Evolutionary conservation across 2,888 invertebrate species (phyloP).

Genomic region (Acanthopleura granulata): DNA sequence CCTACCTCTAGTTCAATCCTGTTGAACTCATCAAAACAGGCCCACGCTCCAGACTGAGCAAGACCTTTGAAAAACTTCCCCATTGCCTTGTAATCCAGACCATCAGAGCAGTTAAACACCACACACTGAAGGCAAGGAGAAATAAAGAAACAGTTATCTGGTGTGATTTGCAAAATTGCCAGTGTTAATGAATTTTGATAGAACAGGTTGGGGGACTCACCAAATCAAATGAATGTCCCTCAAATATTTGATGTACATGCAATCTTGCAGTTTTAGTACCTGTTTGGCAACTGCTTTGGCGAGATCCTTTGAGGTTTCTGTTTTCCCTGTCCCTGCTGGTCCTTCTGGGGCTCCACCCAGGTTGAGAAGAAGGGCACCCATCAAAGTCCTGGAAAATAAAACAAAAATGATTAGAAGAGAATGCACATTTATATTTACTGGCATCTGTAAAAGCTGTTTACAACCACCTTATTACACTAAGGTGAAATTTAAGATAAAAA

Average conservation of each 20-base stretch:
- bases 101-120: conserved; percentile 70
- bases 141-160: neutral
- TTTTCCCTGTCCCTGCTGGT: conserved; percentile 69
- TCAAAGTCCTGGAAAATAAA: conserved; percentile 58
- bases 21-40: conserved; percentile 70
- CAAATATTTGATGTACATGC: too few relatives aligned
- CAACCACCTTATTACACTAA: too few relatives aligned
- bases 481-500: too few relatives aligned
- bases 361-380: conserved; percentile 68
- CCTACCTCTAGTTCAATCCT: conserved; percentile 68
- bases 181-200: too few relatives aligned
- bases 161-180: neutral
- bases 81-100: conserved; percentile 70
- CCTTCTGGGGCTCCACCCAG: conserved; percentile 69
- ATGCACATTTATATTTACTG: too few relatives aligned
- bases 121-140: conserved; percentile 60
- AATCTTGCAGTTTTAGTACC: conserved; percentile 38
- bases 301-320: conserved; percentile 69
- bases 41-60: conserved; percentile 70
- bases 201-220: too few relatives aligned
- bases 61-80: conserved; percentile 70
- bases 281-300: conserved; percentile 70
- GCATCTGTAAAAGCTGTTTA: too few relatives aligned
- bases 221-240: too few relatives aligned
- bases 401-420: neutral